Evolutionary conservation across 2,888 invertebrate genomes (phyloP).

Genomic region (Deilephila porcellus): DNA sequence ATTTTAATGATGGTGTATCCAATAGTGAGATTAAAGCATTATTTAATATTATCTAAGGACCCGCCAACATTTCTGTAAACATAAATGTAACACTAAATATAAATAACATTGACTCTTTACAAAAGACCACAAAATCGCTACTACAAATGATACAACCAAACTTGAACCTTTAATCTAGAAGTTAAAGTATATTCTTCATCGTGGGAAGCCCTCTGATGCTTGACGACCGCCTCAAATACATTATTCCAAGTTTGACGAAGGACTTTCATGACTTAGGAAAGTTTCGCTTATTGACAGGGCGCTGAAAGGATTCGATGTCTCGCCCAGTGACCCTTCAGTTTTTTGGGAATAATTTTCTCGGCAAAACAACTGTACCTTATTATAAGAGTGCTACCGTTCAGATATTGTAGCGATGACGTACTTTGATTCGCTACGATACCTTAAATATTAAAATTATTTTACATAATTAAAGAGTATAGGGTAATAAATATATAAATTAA

Average conservation of each 20-base stretch:
- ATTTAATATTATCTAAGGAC: too few species aligned
- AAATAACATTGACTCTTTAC: background rate
- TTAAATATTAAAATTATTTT: too few species aligned
- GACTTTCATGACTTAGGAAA: background rate
- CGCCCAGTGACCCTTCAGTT: background rate
- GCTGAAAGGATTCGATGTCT: conserved; percentile 1
- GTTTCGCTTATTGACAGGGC: conserved; percentile 12
- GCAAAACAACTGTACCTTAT: too few species aligned
- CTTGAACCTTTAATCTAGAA: background rate
- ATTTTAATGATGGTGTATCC: too few species aligned
- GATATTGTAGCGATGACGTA: too few species aligned
- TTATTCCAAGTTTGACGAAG: conserved; percentile 9
- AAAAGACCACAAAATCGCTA: background rate
- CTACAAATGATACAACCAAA: background rate
- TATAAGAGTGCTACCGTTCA: too few species aligned
- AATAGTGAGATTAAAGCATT: too few species aligned
- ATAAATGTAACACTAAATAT: background rate
- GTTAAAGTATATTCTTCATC: background rate
- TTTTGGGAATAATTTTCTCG: too few species aligned
- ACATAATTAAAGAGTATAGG: too few species aligned
- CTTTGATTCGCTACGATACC: too few species aligned
- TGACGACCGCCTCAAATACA: background rate
- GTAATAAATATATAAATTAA: too few species aligned
- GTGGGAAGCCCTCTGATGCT: background rate
- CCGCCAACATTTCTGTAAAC: background rate